These are phyloP conservation scores for Oceanodroma tethys DNA, from an alignment of 2,113 vertebrate species.

Conservation along the genomic window DNA sequence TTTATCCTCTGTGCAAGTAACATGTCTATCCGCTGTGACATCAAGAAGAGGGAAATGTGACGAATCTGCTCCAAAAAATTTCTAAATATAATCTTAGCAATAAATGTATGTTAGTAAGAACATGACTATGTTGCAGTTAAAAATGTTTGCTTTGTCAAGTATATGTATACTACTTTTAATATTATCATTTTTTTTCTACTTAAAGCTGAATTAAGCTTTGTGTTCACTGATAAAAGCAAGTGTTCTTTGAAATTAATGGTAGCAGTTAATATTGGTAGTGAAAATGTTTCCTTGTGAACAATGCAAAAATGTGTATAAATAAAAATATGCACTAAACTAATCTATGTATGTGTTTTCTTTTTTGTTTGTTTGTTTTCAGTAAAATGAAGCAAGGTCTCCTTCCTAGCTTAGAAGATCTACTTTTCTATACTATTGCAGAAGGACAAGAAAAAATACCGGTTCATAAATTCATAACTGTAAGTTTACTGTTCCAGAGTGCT, in stretches of 20 bases:
- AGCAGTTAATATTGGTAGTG: background rate
- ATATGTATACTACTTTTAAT: background rate
- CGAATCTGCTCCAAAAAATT: background rate
- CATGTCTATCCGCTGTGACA: background rate
- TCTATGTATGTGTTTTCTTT: background rate
- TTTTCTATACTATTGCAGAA: conserved; percentile 98
- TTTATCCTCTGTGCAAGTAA: background rate
- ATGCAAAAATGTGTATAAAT: background rate
- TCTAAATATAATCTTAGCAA: background rate
- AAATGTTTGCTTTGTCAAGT: background rate
- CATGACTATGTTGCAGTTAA: background rate
- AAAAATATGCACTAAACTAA: background rate
- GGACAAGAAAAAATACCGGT: conserved; percentile 98
- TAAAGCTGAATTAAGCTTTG: background rate
- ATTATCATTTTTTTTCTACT: background rate
- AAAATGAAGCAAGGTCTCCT: conserved; percentile 93
- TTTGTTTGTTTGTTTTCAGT: conserved; percentile 63
- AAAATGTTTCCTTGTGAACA: background rate
- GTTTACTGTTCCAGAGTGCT: conserved; percentile 29
- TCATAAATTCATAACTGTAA: conserved; percentile 97
- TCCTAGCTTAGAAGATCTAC: conserved; percentile 96
- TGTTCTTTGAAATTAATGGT: background rate
- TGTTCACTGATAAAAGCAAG: background rate
- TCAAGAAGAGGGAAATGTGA: background rate
- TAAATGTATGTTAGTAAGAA: background rate